phyloP scores from a whole-genome alignment of 2,113 vertebrate genomes.

The Proterorhinus semilunaris region DNA sequence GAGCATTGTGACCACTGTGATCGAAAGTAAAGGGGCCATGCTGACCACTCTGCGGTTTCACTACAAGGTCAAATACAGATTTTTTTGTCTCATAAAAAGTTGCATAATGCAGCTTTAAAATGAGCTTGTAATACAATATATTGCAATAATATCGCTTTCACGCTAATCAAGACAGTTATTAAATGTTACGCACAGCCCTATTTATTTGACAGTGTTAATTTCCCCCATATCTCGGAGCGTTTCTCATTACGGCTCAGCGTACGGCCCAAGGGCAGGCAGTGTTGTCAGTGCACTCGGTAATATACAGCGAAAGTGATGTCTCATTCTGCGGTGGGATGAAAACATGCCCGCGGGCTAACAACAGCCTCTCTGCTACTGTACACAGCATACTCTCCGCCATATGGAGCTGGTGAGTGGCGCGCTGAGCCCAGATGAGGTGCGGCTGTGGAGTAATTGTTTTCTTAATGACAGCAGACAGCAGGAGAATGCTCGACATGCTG shows the following conservation, averaged over 20 bases:
- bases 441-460: constrained; percentile 67
- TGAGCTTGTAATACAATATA: no score
- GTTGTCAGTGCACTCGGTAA: constrained; percentile 6
- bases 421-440: constrained; percentile 38
- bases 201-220: neutral
- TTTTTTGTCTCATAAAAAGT: no score
- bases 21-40: no score
- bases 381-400: constrained; percentile 26
- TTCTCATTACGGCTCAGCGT: neutral
- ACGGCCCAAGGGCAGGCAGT: constrained; percentile 1
- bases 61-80: no score
- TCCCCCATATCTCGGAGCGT: neutral
- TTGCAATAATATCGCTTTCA: neutral
- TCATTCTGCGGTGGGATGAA: constrained; percentile 6
- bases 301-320: constrained; percentile 9
- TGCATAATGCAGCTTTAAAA: no score
- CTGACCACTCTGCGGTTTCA: no score
- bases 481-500: constrained; percentile 51
- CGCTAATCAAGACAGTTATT: neutral
- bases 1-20: no score
- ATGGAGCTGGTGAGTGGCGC: constrained; percentile 53
- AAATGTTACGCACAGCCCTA: neutral
- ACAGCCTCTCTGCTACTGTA: constrained; percentile 26
- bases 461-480: constrained; percentile 66
- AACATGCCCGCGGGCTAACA: constrained; percentile 21